phyloP scores from a whole-genome alignment of 2,113 vertebrate species.

The Bujurquina vittata region DNA sequence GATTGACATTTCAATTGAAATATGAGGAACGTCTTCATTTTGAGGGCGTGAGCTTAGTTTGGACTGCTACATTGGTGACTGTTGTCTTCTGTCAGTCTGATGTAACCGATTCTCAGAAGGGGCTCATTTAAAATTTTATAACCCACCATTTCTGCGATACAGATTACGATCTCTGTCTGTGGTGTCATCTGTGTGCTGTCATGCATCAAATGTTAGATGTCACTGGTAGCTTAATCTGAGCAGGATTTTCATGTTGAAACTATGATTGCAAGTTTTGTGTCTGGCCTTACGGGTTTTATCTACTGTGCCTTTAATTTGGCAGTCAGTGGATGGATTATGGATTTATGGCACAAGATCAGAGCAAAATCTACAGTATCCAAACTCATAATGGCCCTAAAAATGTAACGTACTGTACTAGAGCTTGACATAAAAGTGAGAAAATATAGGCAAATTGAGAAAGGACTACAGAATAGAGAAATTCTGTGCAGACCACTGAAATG shows the following conservation, averaged over 20 bases:
- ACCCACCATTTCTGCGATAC: slow-evolving; percentile 4
- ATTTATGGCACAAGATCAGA: neutral
- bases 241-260: slow-evolving; percentile 3
- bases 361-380: neutral
- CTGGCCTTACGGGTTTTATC: neutral
- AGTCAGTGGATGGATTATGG: neutral
- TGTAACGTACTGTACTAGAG: neutral
- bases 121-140: slow-evolving; percentile 24
- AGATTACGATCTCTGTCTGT: slow-evolving; percentile 44
- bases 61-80: slow-evolving; percentile 34
- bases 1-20: slow-evolving; percentile 73
- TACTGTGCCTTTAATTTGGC: neutral
- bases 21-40: slow-evolving; percentile 60
- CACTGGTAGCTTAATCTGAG: slow-evolving; percentile 2
- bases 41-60: slow-evolving; percentile 33
- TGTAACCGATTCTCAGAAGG: slow-evolving; percentile 26
- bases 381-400: neutral
- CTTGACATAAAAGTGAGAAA: neutral
- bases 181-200: slow-evolving; percentile 22
- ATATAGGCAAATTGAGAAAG: neutral
- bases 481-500: neutral
- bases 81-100: slow-evolving; percentile 55
- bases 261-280: neutral
- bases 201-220: slow-evolving; percentile 29
- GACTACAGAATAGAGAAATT: neutral